A percentile compares a stretch with the other conserved stretches of the same genome.
Evolutionary conservation across 1,140 invertebrate species (phyloP).

Genomic region (Eumeta japonica): DNA sequence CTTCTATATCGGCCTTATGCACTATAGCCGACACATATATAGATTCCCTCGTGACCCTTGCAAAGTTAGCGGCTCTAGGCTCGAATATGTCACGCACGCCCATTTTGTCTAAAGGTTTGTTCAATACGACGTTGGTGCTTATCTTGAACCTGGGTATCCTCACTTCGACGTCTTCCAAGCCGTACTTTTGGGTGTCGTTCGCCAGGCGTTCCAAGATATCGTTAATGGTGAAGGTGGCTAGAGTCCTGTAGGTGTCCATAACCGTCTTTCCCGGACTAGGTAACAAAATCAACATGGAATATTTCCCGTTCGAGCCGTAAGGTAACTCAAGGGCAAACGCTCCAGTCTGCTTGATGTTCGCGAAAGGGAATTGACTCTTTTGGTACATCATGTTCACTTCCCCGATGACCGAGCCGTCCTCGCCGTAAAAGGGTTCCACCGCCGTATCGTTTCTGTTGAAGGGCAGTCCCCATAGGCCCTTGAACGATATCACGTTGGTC

Average conservation of each 20-base stretch:
- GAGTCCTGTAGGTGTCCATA: conserved; percentile 26
- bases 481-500: conserved; percentile 80
- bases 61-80: conserved; percentile 60
- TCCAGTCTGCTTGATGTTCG: conserved; percentile 54
- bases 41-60: conserved; percentile 59
- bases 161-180: conserved; percentile 62
- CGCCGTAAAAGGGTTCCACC: conserved; percentile 57
- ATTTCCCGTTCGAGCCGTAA: conserved; percentile 57
- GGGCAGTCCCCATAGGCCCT: conserved; percentile 70
- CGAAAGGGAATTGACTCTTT: conserved; percentile 50
- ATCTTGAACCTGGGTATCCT: conserved; percentile 71
- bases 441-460: conserved; percentile 66
- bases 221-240: conserved; percentile 20
- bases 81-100: conserved; percentile 73
- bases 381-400: conserved; percentile 64
- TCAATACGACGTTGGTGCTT: conserved; percentile 64
- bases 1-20: conserved; percentile 78
- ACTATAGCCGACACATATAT: conserved; percentile 62
- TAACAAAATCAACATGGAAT: conserved; percentile 35
- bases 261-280: conserved; percentile 28
- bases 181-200: conserved; percentile 35
- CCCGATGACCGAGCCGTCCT: conserved; percentile 48
- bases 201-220: conserved; percentile 47
- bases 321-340: conserved; percentile 47
- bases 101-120: conserved; percentile 60